Evolutionary conservation across 2,888 invertebrate species (phyloP).

Genomic region (Nephrocerus scutellatus): DNA sequence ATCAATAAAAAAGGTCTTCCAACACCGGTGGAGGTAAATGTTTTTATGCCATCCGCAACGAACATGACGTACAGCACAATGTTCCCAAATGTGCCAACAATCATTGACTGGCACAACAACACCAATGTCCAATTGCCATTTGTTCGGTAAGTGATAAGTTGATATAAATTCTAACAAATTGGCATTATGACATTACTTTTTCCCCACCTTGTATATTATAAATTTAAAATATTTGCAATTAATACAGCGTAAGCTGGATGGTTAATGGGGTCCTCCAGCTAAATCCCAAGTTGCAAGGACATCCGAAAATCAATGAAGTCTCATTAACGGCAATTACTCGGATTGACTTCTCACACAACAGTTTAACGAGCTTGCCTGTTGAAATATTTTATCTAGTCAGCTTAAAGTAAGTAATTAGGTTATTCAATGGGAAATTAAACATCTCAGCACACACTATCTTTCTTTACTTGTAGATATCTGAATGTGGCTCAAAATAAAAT

Average conservation of each 20-base stretch:
- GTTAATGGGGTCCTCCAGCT: constrained; percentile 75
- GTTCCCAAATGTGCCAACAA: constrained; percentile 76
- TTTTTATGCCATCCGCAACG: constrained; percentile 51
- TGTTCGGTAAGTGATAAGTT: constrained; percentile 50
- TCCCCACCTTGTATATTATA: not conserved
- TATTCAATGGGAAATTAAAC: not conserved
- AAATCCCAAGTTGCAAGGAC: constrained; percentile 72
- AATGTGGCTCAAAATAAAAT: constrained; percentile 87
- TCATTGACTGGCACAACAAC: constrained; percentile 86
- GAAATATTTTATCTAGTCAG: constrained; percentile 79
- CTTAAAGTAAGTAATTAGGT: constrained; percentile 51
- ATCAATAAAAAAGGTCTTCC: constrained; percentile 79
- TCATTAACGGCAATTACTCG: constrained; percentile 88
- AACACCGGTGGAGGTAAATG: constrained; percentile 49
- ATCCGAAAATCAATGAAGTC: constrained; percentile 58
- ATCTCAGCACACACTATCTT: not conserved
- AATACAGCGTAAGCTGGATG: constrained; percentile 66
- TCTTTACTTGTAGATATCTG: constrained; percentile 52
- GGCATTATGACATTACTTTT: not conserved
- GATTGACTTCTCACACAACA: constrained; percentile 87
- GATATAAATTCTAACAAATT: constrained; percentile 1
- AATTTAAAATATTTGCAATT: not conserved
- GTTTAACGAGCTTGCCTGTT: constrained; percentile 69
- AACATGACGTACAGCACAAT: constrained; percentile 70
- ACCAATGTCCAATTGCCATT: constrained; percentile 62